Percentiles rank a stretch among this genome's conserved stretches.
These are phyloP conservation scores for Alligator mississippiensis DNA, from an alignment of 2,113 vertebrate species.

Conservation along the genomic window DNA sequence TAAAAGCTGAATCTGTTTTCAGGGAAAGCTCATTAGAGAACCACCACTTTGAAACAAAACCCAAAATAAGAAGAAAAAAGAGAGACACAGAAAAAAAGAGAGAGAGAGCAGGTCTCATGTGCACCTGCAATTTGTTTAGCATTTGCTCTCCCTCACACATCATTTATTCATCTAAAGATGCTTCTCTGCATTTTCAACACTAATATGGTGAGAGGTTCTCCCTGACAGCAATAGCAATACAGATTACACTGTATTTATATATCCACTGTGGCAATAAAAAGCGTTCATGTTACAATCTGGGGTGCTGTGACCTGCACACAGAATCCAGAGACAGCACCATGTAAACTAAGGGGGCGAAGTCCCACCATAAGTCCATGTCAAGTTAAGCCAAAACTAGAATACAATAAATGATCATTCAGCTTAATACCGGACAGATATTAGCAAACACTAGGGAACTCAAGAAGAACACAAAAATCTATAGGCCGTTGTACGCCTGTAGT, in stretches of 20 bases:
- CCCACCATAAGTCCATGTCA: not conserved
- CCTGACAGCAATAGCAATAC: not conserved
- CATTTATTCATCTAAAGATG: not conserved
- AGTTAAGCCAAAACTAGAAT: not conserved
- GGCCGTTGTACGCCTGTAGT: not conserved
- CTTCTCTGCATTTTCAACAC: accelerated
- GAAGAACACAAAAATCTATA: not conserved
- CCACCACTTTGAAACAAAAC: conserved; percentile 3
- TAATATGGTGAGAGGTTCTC: not conserved
- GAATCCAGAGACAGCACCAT: accelerated
- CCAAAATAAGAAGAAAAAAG: accelerated
- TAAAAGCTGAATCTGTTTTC: not conserved
- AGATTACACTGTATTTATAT: not conserved
- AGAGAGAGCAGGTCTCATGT: accelerated
- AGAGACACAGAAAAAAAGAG: not conserved
- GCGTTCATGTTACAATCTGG: not conserved
- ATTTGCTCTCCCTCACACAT: not conserved
- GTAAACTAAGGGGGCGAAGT: not conserved
- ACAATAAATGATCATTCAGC: not conserved
- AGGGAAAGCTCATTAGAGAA: not conserved
- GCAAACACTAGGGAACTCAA: not conserved
- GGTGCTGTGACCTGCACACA: accelerated
- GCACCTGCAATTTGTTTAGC: not conserved
- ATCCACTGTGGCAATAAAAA: not conserved
- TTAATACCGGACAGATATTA: not conserved